phyloP scores from a whole-genome alignment of 2,888 invertebrate species.

The Amblyteles armatorius region DNA sequence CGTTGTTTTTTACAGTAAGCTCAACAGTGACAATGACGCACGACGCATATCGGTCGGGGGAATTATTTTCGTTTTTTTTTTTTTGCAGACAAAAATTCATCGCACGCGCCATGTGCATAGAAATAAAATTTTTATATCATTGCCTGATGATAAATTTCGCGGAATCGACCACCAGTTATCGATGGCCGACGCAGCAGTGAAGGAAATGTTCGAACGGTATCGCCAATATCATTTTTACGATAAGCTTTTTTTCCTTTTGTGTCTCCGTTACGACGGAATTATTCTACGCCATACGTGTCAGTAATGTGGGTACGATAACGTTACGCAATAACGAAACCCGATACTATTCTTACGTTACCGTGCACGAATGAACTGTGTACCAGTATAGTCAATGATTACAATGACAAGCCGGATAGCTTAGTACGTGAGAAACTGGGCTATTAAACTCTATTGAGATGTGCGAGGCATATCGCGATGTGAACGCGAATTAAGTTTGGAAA shows the following conservation, averaged over 20 bases:
- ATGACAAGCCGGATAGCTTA: not conserved
- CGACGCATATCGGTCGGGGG: not conserved
- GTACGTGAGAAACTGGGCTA: too few relatives aligned
- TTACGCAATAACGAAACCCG: conserved; percentile 10
- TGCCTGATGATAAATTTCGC: not conserved
- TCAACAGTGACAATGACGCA: not conserved
- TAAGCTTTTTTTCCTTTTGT: not conserved
- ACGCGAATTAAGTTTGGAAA: too few relatives aligned
- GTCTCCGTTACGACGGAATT: not conserved
- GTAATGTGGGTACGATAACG: not conserved
- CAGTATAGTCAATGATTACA: not conserved
- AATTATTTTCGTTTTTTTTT: not conserved
- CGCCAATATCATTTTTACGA: not conserved
- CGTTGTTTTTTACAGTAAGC: not conserved
- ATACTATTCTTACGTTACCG: conserved; percentile 12
- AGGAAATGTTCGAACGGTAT: not conserved
- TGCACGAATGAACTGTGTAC: not conserved
- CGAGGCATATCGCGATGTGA: too few relatives aligned
- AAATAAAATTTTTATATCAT: not conserved
- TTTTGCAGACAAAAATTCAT: not conserved
- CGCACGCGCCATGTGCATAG: not conserved
- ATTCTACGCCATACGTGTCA: not conserved
- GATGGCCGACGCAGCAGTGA: not conserved
- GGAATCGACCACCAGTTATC: not conserved
- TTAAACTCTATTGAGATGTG: too few relatives aligned